Conservation (phyloP, 2,797 vertebrate genomes). For the Tragopan temminckii region DNA sequence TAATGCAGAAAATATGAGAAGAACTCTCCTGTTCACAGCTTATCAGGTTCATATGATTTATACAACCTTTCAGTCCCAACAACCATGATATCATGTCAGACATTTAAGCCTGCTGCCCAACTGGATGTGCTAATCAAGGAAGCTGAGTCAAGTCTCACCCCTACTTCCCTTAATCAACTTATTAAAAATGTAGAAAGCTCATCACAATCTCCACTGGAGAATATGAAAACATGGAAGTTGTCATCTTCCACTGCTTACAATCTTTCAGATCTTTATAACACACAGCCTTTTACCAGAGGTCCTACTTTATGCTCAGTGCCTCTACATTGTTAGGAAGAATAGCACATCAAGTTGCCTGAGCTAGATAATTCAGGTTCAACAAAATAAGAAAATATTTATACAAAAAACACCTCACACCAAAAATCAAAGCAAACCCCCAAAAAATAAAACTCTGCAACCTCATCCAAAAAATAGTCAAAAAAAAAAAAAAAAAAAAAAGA, state of each 20-base stretch:
- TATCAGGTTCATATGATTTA: neutral
- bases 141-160: neutral
- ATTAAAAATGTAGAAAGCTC: neutral
- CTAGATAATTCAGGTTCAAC: neutral
- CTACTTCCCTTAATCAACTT: neutral
- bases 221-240: neutral
- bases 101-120: slow-evolving; percentile 31
- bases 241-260: neutral
- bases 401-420: neutral
- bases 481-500: neutral
- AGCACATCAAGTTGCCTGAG: neutral
- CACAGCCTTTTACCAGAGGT: neutral
- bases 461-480: neutral
- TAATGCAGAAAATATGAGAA: neutral
- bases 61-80: neutral
- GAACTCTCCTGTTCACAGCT: neutral
- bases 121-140: slow-evolving; percentile 5
- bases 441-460: neutral
- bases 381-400: neutral
- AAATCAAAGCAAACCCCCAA: neutral
- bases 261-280: neutral
- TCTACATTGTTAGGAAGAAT: neutral
- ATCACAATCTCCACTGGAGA: neutral
- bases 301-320: neutral
- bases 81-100: neutral